Base-by-base conservation (phyloP, 1,140 invertebrate genomes). In the Drosophila arawakana region DNA sequence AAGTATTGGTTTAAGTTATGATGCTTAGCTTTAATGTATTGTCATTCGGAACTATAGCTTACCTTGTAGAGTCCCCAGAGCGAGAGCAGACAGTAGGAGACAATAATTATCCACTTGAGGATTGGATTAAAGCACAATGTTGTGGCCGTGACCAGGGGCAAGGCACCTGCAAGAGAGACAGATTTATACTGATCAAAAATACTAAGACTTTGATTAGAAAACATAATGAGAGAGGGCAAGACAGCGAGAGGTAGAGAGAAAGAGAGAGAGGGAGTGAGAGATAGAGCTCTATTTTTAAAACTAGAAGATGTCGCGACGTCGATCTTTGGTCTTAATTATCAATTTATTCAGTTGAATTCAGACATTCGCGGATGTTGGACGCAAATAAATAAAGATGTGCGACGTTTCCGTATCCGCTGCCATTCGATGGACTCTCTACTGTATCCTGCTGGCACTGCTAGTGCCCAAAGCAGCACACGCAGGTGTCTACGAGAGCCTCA, bases 21-120 rank as follows among this genome's bases (percentile, higher is more conserved):
- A 25, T 25, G 4, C 25, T 4, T 4, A 25, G 4, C 2, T 25
- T 25, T 25, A 25, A 3, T 25, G 2, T 25, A 3, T 4, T 1
- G 25, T 25, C 25, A 25, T 25, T 15, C 15, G 15, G 15, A 35
- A 7, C 25, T 25, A 21, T 13, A 34, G 46, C 80, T 76, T 94
- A 96, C 96, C 94, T 97, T 97, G 83, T 96, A 95, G 30, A 97
- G 93, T 44, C 96, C 96, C 93, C 96, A 95, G 8, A 97, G 90
- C 60, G 96, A 96, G 70, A 97, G 94, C 57, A 95, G 91, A 80
- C 95, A 95, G 91, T 97, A 97, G 46, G 95, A 94, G 35, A 93
- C 92, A 60, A 97, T 95, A 50, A 96, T 94, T 35, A 93, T 92
- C 93, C 95, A 96, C 92, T 95, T 95, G 44, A 95, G 91, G 49